Conservation (phyloP, 2,888 invertebrate genomes). For the Celastrina argiolus region DNA sequence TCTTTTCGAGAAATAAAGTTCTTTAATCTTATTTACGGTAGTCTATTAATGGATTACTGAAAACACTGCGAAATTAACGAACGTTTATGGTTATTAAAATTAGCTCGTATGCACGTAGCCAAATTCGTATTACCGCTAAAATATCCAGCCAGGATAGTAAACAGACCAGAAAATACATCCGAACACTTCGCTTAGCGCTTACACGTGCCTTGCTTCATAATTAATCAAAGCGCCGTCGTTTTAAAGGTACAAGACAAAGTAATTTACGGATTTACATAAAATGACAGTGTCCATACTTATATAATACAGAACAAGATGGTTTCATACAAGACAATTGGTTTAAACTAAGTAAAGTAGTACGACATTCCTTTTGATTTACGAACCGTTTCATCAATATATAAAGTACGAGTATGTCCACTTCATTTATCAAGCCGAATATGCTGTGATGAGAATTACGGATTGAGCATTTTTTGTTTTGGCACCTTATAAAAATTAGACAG, state of each 20-base stretch:
- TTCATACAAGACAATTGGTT: no score
- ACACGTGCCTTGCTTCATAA: conserved; percentile 16
- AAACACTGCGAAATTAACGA: no score
- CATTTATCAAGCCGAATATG: no score
- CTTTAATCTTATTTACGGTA: neutral
- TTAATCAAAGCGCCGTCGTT: conserved; percentile 16
- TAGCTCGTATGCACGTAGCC: neutral
- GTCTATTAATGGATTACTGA: neutral
- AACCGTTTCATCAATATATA: no score
- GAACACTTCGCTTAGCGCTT: neutral
- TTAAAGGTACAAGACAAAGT: conserved; percentile 2
- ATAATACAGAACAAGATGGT: no score
- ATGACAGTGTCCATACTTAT: neutral
- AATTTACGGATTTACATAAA: neutral
- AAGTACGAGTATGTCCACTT: no score
- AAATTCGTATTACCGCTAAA: conserved; percentile 17
- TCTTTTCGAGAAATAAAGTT: no score
- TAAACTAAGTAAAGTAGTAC: no score
- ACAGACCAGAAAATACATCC: conserved; percentile 21
- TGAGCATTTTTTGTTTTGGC: no score
- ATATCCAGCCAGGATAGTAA: conserved; percentile 17
- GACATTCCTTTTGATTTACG: no score
- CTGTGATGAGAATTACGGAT: no score
- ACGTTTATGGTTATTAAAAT: neutral
- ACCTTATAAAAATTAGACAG: no score